Evolutionary conservation across 1,140 invertebrate genomes (phyloP).

Genomic region (Hyles euphorbiae): DNA sequence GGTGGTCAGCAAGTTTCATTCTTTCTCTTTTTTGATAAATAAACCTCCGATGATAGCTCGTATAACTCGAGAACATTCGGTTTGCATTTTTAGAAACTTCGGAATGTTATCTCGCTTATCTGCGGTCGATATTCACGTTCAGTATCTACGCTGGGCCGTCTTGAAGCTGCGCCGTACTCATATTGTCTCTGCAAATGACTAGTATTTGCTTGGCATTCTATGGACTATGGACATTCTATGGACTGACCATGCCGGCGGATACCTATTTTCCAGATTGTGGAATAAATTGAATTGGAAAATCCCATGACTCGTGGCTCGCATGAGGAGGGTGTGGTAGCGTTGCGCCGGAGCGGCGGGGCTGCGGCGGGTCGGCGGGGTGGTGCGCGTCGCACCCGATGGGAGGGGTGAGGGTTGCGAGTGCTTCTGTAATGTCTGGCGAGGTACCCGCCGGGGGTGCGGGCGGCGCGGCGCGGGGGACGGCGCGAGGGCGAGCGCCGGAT

Average conservation of each 20-base stretch:
- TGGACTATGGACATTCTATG: no score
- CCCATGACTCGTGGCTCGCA: slow-evolving; percentile 63
- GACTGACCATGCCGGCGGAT: background rate
- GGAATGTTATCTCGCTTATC: slow-evolving; percentile 12
- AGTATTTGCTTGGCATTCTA: background rate
- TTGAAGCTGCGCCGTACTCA: background rate
- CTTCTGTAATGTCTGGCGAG: slow-evolving; percentile 60
- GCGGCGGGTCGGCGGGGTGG: slow-evolving; percentile 27
- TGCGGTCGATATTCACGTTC: slow-evolving; percentile 16
- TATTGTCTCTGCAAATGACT: slow-evolving; percentile 3
- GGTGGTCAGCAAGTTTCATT: slow-evolving; percentile 50
- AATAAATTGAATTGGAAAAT: slow-evolving; percentile 72
- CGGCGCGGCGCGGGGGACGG: slow-evolving; percentile 24
- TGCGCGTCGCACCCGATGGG: slow-evolving; percentile 25
- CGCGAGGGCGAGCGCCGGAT: slow-evolving; percentile 42
- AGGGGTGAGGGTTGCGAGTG: slow-evolving; percentile 54
- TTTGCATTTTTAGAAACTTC: slow-evolving; percentile 13
- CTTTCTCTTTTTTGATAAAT: slow-evolving; percentile 50
- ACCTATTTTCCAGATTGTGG: slow-evolving; percentile 42
- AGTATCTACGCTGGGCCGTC: background rate
- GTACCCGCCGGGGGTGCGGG: slow-evolving; percentile 26
- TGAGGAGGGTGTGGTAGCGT: slow-evolving; percentile 68
- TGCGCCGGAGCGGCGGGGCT: slow-evolving; percentile 33
- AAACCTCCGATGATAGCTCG: slow-evolving; percentile 36
- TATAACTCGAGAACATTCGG: slow-evolving; percentile 19